These are phyloP conservation scores for Microhierax caerulescens DNA, from an alignment of 2,797 vertebrate species.

Conservation along the genomic window DNA sequence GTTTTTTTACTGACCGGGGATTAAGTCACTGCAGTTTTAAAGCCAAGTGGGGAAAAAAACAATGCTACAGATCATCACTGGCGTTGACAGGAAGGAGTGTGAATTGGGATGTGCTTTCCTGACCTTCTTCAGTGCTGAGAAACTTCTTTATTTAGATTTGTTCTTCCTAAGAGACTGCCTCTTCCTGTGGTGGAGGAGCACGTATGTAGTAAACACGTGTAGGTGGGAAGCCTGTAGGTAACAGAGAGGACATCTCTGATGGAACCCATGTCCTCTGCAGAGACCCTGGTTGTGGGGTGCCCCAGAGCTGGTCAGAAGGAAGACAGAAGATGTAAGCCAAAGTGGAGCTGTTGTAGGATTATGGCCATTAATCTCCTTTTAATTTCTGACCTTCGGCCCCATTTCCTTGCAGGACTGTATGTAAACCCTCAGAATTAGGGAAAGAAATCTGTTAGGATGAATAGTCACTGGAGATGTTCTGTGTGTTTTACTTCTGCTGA, in stretches of 20 bases:
- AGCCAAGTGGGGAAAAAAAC: conserved; percentile 48
- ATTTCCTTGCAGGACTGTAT: background rate
- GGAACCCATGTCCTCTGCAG: background rate
- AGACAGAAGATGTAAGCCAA: background rate
- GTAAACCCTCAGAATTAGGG: background rate
- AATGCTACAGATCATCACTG: background rate
- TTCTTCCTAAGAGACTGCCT: conserved; percentile 18
- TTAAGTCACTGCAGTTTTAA: conserved; percentile 45
- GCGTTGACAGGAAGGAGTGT: conserved; percentile 3
- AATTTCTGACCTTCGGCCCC: background rate
- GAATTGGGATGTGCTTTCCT: conserved; percentile 60
- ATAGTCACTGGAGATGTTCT: background rate
- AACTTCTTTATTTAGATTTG: conserved; percentile 54
- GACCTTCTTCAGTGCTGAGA: background rate
- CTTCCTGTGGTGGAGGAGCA: conserved; percentile 36
- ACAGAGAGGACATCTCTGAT: background rate
- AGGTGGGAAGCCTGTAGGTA: background rate
- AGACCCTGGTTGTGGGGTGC: background rate
- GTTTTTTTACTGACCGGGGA: background rate
- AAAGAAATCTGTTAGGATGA: background rate
- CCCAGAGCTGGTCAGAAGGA: background rate
- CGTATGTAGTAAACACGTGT: background rate
- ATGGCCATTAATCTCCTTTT: accelerated
- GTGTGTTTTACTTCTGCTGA: background rate
- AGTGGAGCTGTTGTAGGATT: background rate